A percentile compares a stretch with the other conserved stretches of the same genome.
Conservation (phyloP, 2,113 vertebrate species). For the Atlantisia rogersi region DNA sequence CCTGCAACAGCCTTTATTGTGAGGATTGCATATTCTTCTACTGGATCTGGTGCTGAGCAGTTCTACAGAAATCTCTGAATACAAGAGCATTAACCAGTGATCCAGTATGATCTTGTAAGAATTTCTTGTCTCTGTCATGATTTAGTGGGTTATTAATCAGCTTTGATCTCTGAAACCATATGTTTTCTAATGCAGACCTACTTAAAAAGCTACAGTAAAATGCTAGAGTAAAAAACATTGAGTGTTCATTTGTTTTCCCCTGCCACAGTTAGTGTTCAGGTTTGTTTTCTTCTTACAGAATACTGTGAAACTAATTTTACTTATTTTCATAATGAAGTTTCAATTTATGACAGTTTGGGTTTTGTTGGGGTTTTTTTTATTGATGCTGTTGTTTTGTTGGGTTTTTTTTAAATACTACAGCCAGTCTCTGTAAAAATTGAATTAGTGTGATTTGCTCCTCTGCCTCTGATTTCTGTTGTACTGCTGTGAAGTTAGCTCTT, state of each 20-base stretch:
- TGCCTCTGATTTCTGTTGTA: background rate
- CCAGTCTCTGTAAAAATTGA: background rate
- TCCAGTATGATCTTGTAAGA: background rate
- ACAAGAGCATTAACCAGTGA: background rate
- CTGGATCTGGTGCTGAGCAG: background rate
- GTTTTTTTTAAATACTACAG: background rate
- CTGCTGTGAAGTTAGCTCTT: background rate
- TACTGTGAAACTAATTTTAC: background rate
- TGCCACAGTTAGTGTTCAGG: background rate
- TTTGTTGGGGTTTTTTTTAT: background rate
- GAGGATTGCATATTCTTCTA: background rate
- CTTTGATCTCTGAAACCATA: background rate
- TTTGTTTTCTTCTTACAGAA: background rate
- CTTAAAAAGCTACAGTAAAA: background rate
- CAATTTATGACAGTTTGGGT: background rate
- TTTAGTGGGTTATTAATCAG: background rate
- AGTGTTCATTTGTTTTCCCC: background rate
- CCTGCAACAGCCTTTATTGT: background rate
- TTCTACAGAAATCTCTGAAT: background rate
- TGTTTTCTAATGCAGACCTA: background rate
- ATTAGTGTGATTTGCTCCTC: background rate
- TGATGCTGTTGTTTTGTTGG: too few species aligned
- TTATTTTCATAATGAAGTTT: background rate
- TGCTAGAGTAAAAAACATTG: background rate
- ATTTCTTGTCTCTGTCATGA: background rate